Base-by-base conservation (phyloP, 30 jellyfish, hydroid and myxozoan species). In the Catostylus mosaicus region DNA sequence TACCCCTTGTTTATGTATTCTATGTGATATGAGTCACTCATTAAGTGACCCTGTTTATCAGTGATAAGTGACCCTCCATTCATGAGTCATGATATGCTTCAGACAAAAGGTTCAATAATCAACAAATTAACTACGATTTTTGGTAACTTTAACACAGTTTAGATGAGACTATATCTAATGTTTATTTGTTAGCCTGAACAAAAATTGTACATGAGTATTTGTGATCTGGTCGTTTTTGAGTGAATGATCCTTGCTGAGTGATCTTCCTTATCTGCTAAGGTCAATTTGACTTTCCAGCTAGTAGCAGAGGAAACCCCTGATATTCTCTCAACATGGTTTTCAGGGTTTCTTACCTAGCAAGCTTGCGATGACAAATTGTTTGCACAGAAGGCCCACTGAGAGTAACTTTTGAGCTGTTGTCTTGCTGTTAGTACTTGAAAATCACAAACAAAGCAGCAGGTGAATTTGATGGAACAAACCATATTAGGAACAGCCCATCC, bases 351-450 rank as follows among this genome's bases (percentile, higher is more conserved):
- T 45, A 50, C 32, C 65, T 33, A 20, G 18, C 22, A 78, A 45
- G 36, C 69, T 30, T 31, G 29, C 67, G 10, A 27, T 29, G 30
- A 34, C 34, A 59, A 40, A 43, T 43, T 37, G 14, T 31, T 26
- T 14, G 56, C 81, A 62, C 89, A 61, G 68, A 2, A 67, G 69
- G 52, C 77, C 78, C 26, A 48, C 83, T 80, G 90, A 31, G 90
- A 32, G 22, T 36, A 47, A 20, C 47, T 3, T 12, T 57, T 16
- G 23, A 33, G 40, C 38, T 34, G 62, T 37, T 23, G 11, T 37
- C 88, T 20, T 35, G 88, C 88, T 77, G 88, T 77, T 77, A 18
- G 57, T 32, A 51, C 79, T 43, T 59, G 35, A 6, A 23, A 59
- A n/a, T 27, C 38, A 59, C 38, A 59, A 59, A 59, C 71, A 59